Conservation (phyloP, 2,113 vertebrate species). For the Fregetta grallaria region DNA sequence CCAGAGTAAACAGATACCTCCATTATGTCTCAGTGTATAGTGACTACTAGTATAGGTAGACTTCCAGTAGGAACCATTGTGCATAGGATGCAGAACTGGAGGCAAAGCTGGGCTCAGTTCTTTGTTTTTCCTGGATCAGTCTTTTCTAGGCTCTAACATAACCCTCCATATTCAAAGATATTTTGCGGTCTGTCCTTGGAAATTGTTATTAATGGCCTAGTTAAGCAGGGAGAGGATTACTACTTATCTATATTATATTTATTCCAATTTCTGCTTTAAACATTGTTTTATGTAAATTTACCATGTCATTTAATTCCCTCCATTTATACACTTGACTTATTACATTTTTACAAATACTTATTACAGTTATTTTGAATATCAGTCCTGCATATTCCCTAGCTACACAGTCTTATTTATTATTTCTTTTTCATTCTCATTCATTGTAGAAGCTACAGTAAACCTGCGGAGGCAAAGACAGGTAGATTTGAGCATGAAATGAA, state of each 20-base stretch:
- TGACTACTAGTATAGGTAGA: not conserved
- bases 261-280: conserved; percentile 26
- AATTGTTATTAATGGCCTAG: conserved; percentile 1
- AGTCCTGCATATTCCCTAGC: not conserved
- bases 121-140: not conserved
- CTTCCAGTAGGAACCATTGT: not conserved
- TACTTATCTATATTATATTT: conserved; percentile 38
- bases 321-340: conserved; percentile 36
- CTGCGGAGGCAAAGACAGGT: not conserved
- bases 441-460: not conserved
- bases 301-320: conserved; percentile 15
- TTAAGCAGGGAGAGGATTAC: conserved; percentile 13
- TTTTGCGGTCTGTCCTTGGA: conserved; percentile 1
- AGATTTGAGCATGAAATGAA: not conserved
- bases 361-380: not conserved
- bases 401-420: not conserved
- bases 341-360: conserved; percentile 19
- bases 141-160: not conserved
- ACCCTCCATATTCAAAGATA: not conserved
- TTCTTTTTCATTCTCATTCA: not conserved
- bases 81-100: not conserved
- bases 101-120: not conserved
- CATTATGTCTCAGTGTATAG: not conserved
- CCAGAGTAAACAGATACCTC: not conserved
- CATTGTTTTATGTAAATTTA: conserved; percentile 49